phyloP scores from a whole-genome alignment of 2,888 invertebrate species.

The Nesidiocoris tenuis region DNA sequence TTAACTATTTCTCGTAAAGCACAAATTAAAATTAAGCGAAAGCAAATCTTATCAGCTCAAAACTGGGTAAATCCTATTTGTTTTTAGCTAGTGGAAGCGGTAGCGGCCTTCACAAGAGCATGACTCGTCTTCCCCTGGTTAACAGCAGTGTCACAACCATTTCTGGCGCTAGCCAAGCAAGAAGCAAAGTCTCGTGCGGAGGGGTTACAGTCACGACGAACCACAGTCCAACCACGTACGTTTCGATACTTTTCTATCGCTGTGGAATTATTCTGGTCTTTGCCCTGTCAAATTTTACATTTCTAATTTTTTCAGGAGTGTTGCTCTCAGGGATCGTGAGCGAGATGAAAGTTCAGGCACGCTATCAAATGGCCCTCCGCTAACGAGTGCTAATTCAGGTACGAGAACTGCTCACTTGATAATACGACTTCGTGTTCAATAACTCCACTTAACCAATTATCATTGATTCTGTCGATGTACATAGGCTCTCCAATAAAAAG shows the following conservation, averaged over 20 bases:
- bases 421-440: too few species aligned
- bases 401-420: too few species aligned
- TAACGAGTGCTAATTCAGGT: slow-evolving; percentile 44
- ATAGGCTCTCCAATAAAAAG: too few species aligned
- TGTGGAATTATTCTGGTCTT: not conserved
- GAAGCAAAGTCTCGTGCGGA: slow-evolving; percentile 54
- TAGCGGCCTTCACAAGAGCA: slow-evolving; percentile 75
- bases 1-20: too few species aligned
- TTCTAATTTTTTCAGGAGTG: slow-evolving; percentile 37
- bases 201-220: slow-evolving; percentile 65
- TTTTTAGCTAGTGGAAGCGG: slow-evolving; percentile 52
- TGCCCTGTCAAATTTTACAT: too few species aligned
- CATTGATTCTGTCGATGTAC: too few species aligned
- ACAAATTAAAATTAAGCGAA: too few species aligned
- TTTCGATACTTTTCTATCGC: slow-evolving; percentile 1
- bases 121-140: slow-evolving; percentile 76
- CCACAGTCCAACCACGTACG: slow-evolving; percentile 59
- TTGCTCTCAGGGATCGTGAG: slow-evolving; percentile 44
- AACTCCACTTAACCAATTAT: too few species aligned
- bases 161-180: slow-evolving; percentile 52
- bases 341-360: slow-evolving; percentile 44
- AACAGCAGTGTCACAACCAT: slow-evolving; percentile 59
- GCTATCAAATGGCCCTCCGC: slow-evolving; percentile 41
- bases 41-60: too few species aligned
- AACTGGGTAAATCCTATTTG: too few species aligned